These are phyloP conservation scores for Arnoldichthys spilopterus DNA, from an alignment of 2,797 vertebrate genomes.

Conservation along the genomic window DNA sequence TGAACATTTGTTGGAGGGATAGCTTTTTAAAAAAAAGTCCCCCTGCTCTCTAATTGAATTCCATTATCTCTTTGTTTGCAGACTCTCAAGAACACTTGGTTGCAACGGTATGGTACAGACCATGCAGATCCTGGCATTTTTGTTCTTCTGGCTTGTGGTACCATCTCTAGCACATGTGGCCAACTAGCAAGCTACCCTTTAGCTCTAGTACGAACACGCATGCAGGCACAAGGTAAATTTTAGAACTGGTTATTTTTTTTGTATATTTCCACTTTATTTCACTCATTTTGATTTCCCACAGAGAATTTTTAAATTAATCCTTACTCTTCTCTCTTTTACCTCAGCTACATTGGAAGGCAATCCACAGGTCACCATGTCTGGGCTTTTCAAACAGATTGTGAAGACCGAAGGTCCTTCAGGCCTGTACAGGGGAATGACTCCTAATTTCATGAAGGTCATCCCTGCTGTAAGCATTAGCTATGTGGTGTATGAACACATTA, in stretches of 20 bases:
- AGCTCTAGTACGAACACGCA: constrained; percentile 92
- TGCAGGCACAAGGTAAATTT: constrained; percentile 93
- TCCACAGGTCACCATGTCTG: constrained; percentile 83
- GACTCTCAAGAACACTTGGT: constrained; percentile 93
- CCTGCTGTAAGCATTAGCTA: constrained; percentile 98
- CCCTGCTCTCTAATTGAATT: not conserved
- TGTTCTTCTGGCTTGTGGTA: constrained; percentile 92
- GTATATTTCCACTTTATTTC: not conserved
- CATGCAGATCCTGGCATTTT: constrained; percentile 85
- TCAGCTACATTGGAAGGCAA: constrained; percentile 81
- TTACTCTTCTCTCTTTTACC: not conserved
- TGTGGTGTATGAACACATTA: constrained; percentile 94
- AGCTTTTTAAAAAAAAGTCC: not conserved
- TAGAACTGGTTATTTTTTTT: not conserved
- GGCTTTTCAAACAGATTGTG: constrained; percentile 92
- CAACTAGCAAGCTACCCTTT: constrained; percentile 95
- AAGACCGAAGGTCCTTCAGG: constrained; percentile 89
- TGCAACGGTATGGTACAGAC: constrained; percentile 85
- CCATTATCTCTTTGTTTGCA: constrained; percentile 57
- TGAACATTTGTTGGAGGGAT: not conserved
- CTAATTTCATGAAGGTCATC: constrained; percentile 98
- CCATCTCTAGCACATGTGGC: constrained; percentile 94
- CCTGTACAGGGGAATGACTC: constrained; percentile 92
- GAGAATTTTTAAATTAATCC: not conserved
- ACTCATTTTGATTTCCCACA: not conserved